phyloP scores from a whole-genome alignment of 1,140 invertebrate species.

The Drosophila arawakana region DNA sequence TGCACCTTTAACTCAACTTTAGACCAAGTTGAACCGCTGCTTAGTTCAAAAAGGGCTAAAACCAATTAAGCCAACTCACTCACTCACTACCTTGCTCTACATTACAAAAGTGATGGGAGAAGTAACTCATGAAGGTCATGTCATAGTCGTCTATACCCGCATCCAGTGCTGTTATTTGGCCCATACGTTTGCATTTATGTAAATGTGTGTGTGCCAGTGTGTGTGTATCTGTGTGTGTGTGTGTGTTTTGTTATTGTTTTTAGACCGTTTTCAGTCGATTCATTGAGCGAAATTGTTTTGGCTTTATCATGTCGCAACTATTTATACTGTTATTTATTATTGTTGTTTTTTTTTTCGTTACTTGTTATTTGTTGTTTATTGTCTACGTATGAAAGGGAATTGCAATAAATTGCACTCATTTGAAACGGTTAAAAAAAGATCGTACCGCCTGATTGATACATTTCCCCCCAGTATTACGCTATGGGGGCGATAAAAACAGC shows the following conservation, averaged over 20 bases:
- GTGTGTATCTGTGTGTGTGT: slow-evolving; percentile 9
- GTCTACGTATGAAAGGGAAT: slow-evolving; percentile 22
- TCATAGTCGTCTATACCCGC: neutral
- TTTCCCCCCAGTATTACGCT: no score
- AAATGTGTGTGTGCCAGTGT: slow-evolving; percentile 5
- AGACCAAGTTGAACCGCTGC: no score
- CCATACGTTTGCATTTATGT: slow-evolving; percentile 15
- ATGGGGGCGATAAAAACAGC: neutral
- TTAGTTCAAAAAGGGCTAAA: neutral
- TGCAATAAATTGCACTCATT: slow-evolving; percentile 19
- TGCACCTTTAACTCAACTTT: no score
- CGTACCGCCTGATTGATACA: slow-evolving; percentile 2
- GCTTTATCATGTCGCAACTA: slow-evolving; percentile 67
- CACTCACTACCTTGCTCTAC: neutral
- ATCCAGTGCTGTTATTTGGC: neutral
- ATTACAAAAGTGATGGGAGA: neutral
- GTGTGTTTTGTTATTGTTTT: slow-evolving; percentile 41
- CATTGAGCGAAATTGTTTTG: slow-evolving; percentile 59
- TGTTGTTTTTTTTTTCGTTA: slow-evolving; percentile 18
- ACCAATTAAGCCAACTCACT: neutral
- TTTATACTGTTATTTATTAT: slow-evolving; percentile 52
- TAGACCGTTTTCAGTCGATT: slow-evolving; percentile 40
- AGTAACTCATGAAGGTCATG: slow-evolving; percentile 12
- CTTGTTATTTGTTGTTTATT: slow-evolving; percentile 30
- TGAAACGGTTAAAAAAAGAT: slow-evolving; percentile 20